Evolutionary conservation across 2,888 invertebrate species (phyloP).

Genomic region (Ophion ventricosus): DNA sequence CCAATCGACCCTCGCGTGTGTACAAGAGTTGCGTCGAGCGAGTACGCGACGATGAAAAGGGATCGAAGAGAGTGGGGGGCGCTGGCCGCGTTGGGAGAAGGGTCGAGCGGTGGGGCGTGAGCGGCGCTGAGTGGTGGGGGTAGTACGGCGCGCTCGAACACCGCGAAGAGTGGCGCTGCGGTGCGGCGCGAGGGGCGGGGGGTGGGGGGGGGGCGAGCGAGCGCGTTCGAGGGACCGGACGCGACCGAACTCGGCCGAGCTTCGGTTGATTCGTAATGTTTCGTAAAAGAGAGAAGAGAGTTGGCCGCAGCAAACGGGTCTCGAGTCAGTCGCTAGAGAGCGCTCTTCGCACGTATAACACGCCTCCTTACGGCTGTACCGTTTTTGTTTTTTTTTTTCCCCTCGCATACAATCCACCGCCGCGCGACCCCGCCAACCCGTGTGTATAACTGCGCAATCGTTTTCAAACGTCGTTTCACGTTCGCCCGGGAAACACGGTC

Average conservation of each 20-base stretch:
- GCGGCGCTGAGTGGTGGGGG: constrained; percentile 21
- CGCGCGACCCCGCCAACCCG: constrained; percentile 42
- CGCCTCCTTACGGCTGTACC: constrained; percentile 72
- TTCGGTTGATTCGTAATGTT: constrained; percentile 4
- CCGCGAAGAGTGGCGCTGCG: no score
- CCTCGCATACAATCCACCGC: constrained; percentile 64
- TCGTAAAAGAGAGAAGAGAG: constrained; percentile 54
- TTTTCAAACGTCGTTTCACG: constrained; percentile 70
- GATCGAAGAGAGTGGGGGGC: constrained; percentile 26
- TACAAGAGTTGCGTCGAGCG: constrained; percentile 1
- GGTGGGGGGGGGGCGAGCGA: constrained; percentile 35
- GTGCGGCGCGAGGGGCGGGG: constrained; percentile 27
- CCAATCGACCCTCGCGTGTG: constrained; percentile 11
- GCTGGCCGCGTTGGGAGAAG: constrained; percentile 9
- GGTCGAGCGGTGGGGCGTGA: neutral
- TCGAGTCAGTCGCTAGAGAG: constrained; percentile 79
- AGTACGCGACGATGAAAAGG: constrained; percentile 46
- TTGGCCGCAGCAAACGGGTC: constrained; percentile 70
- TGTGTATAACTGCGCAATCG: constrained; percentile 75
- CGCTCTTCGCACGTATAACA: constrained; percentile 76
- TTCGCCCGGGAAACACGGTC: constrained; percentile 64
- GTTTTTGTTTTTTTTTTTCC: no score
- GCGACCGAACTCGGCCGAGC: constrained; percentile 51
- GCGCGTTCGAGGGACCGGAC: constrained; percentile 56
- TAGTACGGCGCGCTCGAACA: constrained; percentile 53